phyloP scores from a whole-genome alignment of 2,113 vertebrate species.

The Dipodomys ordii region DNA sequence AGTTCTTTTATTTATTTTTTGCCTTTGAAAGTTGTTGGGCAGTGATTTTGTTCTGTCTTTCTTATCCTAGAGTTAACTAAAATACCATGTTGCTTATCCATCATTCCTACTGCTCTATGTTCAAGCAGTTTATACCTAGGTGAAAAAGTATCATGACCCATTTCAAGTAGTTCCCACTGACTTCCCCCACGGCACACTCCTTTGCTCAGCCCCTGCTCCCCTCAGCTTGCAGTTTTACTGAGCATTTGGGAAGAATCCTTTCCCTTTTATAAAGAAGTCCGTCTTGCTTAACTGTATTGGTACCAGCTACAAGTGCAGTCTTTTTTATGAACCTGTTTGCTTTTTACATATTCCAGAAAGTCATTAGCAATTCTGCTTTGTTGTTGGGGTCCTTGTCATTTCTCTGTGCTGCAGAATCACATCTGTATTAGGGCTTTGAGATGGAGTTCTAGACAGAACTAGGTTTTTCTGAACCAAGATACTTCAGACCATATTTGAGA shows the following conservation, averaged over 20 bases:
- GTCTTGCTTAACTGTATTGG: not conserved
- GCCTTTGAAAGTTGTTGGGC: not conserved
- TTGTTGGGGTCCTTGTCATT: slow-evolving; percentile 15
- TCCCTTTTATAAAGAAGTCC: not conserved
- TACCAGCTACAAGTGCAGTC: not conserved
- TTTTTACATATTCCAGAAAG: slow-evolving; percentile 10
- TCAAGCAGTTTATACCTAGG: not conserved
- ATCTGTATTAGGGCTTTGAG: not conserved
- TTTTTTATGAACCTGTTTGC: slow-evolving; percentile 20
- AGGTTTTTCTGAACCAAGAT: no score
- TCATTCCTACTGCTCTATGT: not conserved
- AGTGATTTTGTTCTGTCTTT: not conserved
- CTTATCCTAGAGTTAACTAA: not conserved
- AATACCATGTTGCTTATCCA: not conserved
- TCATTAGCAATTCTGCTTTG: slow-evolving; percentile 8
- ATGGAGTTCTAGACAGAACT: no score
- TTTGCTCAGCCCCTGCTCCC: not conserved
- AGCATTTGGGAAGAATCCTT: not conserved
- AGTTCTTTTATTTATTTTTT: not conserved
- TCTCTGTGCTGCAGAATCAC: not conserved
- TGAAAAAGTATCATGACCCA: not conserved
- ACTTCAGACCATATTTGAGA: no score
- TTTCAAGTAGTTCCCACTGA: not conserved
- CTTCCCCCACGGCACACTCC: not conserved
- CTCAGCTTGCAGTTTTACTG: not conserved